Evolutionary conservation across 1,140 invertebrate genomes (phyloP).

Genomic region (Drosophila jambulina): DNA sequence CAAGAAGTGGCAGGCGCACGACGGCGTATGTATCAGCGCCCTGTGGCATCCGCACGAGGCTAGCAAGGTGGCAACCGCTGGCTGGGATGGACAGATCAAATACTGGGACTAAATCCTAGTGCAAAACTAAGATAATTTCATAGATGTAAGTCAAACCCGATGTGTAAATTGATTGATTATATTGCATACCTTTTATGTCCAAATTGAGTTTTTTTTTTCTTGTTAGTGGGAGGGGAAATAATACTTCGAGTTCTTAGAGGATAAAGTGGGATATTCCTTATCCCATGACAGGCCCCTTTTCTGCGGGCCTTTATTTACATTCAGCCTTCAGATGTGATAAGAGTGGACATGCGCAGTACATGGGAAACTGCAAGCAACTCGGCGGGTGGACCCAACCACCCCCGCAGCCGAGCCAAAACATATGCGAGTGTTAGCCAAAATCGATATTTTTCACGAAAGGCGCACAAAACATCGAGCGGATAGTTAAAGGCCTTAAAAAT

Average conservation of each 20-base stretch:
- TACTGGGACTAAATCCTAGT: slow-evolving; percentile 94
- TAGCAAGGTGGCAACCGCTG: slow-evolving; percentile 97
- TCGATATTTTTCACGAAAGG: slow-evolving; percentile 67
- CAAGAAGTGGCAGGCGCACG: slow-evolving; percentile 99
- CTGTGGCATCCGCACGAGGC: slow-evolving; percentile 99
- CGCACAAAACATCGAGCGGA: slow-evolving; percentile 44
- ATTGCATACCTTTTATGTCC: slow-evolving; percentile 23
- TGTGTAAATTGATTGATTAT: slow-evolving; percentile 55
- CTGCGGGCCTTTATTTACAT: slow-evolving; percentile 15
- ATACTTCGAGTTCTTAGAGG: background rate
- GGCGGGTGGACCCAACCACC: slow-evolving; percentile 34
- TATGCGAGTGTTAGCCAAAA: slow-evolving; percentile 71
- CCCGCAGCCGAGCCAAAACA: slow-evolving; percentile 51
- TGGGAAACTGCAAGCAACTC: slow-evolving; percentile 27
- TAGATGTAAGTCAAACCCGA: slow-evolving; percentile 45
- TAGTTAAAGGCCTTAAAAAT: slow-evolving; percentile 9
- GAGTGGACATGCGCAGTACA: slow-evolving; percentile 66
- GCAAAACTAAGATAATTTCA: slow-evolving; percentile 1
- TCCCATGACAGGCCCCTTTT: slow-evolving; percentile 1
- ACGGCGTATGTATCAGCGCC: slow-evolving; percentile 96
- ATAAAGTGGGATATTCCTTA: background rate
- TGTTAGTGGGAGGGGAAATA: background rate
- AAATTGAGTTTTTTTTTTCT: background rate
- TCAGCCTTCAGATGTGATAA: slow-evolving; percentile 56
- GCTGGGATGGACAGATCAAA: slow-evolving; percentile 99